These are phyloP conservation scores for Brachionus koreanus DNA, from an alignment of 1,140 invertebrate genomes.

Conservation along the genomic window DNA sequence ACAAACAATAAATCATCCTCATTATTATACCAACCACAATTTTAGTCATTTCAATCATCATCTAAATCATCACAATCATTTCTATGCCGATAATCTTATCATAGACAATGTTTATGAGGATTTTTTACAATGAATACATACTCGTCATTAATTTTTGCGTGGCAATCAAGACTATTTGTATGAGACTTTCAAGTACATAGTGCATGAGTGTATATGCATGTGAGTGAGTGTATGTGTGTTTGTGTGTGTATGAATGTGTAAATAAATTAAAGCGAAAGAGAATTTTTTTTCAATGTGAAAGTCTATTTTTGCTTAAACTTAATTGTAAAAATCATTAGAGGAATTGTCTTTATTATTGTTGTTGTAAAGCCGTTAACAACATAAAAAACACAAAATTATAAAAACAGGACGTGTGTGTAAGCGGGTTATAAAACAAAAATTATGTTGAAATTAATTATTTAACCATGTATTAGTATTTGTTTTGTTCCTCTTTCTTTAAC, in stretches of 20 bases:
- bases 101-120: constrained; percentile 39
- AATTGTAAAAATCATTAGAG: not conserved
- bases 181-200: not conserved
- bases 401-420: not conserved
- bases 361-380: not conserved
- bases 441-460: not conserved
- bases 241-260: not conserved
- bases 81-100: constrained; percentile 9
- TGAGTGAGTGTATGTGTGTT: not conserved
- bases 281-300: constrained; percentile 11
- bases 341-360: not conserved
- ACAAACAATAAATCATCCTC: not conserved
- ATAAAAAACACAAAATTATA: not conserved
- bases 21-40: constrained; percentile 20
- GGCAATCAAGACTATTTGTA: not conserved
- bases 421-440: not conserved
- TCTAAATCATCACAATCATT: constrained; percentile 40
- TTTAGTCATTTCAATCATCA: constrained; percentile 26
- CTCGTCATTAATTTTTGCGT: not conserved
- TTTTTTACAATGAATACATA: constrained; percentile 6
- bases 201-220: not conserved
- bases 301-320: not conserved
- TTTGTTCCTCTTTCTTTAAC: not conserved
- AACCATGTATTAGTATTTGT: constrained; percentile 14
- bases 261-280: not conserved